Percentiles rank a stretch among this genome's conserved stretches.
phyloP scores from a whole-genome alignment of 2,888 invertebrate species.

The Stenotaenia linearis region DNA sequence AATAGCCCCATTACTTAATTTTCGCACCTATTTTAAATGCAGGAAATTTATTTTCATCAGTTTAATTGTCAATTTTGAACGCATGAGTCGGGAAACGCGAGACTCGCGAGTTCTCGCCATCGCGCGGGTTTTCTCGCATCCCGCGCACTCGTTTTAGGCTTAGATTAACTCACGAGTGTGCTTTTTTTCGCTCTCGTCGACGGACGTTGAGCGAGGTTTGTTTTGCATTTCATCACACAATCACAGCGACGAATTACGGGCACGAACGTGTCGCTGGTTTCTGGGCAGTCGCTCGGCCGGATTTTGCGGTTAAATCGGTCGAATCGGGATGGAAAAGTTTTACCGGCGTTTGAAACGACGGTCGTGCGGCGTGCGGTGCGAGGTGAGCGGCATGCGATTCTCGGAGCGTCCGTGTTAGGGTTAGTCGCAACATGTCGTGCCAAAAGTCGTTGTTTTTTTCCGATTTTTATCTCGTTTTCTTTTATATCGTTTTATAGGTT shows the following conservation, averaged over 20 bases:
- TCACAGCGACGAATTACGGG: neutral
- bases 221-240: neutral
- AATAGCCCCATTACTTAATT: no score
- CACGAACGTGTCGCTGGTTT: neutral
- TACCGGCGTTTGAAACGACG: neutral
- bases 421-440: neutral
- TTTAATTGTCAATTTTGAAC: no score
- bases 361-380: neutral
- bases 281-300: neutral
- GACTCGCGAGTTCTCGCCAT: neutral
- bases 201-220: neutral
- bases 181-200: neutral
- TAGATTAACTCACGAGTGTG: slow-evolving; percentile 5
- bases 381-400: neutral
- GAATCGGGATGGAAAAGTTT: neutral
- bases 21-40: no score
- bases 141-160: neutral
- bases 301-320: neutral
- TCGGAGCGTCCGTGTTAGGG: slow-evolving; percentile 9
- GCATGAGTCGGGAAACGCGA: no score
- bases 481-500: neutral
- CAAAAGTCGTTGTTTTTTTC: neutral
- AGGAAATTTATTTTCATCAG: no score
- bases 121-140: neutral
- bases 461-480: neutral